Evolutionary conservation across 2,113 vertebrate species (phyloP).

Genomic region (Datnioides undecimradiatus): DNA sequence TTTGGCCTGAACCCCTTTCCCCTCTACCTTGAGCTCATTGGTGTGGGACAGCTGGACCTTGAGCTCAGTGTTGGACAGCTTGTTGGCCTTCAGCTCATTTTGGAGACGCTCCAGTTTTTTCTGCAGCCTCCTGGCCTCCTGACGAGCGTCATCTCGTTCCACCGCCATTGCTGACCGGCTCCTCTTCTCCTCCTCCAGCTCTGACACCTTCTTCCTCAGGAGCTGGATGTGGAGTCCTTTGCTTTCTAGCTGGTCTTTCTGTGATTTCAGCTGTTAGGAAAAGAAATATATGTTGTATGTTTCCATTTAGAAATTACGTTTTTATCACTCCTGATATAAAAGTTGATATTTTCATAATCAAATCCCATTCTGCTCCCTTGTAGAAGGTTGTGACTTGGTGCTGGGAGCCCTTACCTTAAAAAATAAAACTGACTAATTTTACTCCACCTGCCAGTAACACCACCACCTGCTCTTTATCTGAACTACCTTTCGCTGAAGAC

Average conservation of each 20-base stretch:
- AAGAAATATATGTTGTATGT: background rate
- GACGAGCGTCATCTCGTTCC: slow-evolving; percentile 85
- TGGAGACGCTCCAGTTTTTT: slow-evolving; percentile 89
- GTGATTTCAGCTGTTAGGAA: slow-evolving; percentile 85
- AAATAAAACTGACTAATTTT: background rate
- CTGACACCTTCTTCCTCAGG: slow-evolving; percentile 88
- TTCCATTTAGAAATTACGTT: background rate
- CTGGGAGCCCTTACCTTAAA: background rate
- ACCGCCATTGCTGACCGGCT: slow-evolving; percentile 75
- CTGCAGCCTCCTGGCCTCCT: slow-evolving; percentile 84
- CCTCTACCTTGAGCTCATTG: slow-evolving; percentile 90
- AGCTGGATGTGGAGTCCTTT: slow-evolving; percentile 90
- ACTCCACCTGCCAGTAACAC: background rate
- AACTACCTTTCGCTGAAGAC: slow-evolving; percentile 88
- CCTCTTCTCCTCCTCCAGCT: slow-evolving; percentile 90
- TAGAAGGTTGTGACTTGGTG: background rate
- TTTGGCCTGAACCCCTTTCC: slow-evolving; percentile 47
- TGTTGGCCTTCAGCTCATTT: slow-evolving; percentile 84
- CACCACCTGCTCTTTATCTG: background rate
- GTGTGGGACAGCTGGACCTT: slow-evolving; percentile 89
- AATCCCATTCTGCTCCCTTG: background rate
- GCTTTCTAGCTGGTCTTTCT: slow-evolving; percentile 90
- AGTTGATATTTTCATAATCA: background rate
- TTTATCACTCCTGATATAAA: background rate
- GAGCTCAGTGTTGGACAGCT: slow-evolving; percentile 84